These are phyloP conservation scores for Drosophila greeni DNA, from an alignment of 2,888 invertebrate species.

Conservation along the genomic window DNA sequence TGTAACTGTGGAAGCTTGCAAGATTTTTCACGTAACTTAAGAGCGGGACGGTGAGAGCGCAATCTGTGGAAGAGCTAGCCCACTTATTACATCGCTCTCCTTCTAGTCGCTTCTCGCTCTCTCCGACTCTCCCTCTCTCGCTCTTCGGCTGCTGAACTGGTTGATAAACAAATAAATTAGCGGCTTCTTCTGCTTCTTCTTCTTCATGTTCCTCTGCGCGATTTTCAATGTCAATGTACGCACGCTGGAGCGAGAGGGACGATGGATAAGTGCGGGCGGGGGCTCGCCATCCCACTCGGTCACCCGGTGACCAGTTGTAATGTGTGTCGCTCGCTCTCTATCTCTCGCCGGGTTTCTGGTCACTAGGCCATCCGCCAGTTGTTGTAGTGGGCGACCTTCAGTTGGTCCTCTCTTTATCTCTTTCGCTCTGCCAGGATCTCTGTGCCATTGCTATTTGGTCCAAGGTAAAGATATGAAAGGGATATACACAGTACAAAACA, in stretches of 20 bases:
- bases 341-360: conserved; percentile 2
- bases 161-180: conserved; percentile 41
- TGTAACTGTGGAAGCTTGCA: neutral
- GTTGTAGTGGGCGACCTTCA: conserved; percentile 11
- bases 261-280: neutral
- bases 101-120: conserved; percentile 6
- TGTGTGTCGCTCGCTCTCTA: conserved; percentile 18
- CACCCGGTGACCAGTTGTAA: conserved; percentile 32
- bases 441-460: neutral
- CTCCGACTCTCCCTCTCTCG: neutral
- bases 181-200: conserved; percentile 2
- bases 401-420: neutral
- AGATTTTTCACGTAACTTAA: conserved; percentile 21
- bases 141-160: conserved; percentile 14
- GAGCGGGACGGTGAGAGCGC: conserved; percentile 3
- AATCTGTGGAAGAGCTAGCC: conserved; percentile 14
- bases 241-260: neutral
- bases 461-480: conserved; percentile 3
- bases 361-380: conserved; percentile 27
- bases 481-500: neutral
- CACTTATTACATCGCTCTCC: conserved; percentile 24
- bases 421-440: neutral
- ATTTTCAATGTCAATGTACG: conserved; percentile 36
- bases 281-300: conserved; percentile 10
- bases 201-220: conserved; percentile 1